These are phyloP conservation scores for Diaprepes abbreviatus DNA, from an alignment of 2,888 invertebrate species.

Conservation along the genomic window DNA sequence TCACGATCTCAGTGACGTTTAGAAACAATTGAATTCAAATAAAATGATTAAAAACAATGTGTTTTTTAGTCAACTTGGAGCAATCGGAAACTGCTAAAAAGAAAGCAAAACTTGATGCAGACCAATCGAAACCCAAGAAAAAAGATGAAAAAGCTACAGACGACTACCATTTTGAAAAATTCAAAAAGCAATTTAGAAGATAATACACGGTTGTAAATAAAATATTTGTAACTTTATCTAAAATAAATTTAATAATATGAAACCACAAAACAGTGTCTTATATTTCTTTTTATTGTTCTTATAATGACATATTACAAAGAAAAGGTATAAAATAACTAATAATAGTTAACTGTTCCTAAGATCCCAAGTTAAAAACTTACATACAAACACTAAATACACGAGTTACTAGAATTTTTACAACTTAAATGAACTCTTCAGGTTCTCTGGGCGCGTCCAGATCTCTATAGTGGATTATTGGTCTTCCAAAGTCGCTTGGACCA, in stretches of 20 bases:
- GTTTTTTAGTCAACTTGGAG: conserved; percentile 92
- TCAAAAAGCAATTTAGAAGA: conserved; percentile 94
- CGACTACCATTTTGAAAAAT: conserved; percentile 96
- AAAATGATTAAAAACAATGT: too few species aligned
- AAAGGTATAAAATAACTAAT: not conserved
- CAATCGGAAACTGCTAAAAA: conserved; percentile 74
- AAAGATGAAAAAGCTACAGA: conserved; percentile 96
- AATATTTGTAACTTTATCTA: too few species aligned
- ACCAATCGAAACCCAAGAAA: conserved; percentile 73
- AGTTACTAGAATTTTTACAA: conserved; percentile 9
- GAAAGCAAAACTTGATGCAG: conserved; percentile 71
- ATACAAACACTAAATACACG: conserved; percentile 5
- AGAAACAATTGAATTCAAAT: too few species aligned
- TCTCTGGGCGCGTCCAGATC: conserved; percentile 94
- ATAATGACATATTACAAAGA: conserved; percentile 4
- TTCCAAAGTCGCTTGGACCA: conserved; percentile 79
- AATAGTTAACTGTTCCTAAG: not conserved
- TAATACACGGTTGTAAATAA: too few species aligned
- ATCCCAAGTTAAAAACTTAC: conserved; percentile 8
- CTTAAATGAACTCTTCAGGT: conserved; percentile 87
- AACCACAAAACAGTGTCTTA: too few species aligned
- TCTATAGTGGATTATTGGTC: conserved; percentile 92
- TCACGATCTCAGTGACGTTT: too few species aligned
- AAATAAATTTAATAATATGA: too few species aligned
- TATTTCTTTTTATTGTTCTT: not conserved